A percentile compares a stretch with the other conserved stretches of the same genome.
These are phyloP conservation scores for Heliconius melpomene DNA, from an alignment of 1,140 invertebrate species.

Conservation along the genomic window DNA sequence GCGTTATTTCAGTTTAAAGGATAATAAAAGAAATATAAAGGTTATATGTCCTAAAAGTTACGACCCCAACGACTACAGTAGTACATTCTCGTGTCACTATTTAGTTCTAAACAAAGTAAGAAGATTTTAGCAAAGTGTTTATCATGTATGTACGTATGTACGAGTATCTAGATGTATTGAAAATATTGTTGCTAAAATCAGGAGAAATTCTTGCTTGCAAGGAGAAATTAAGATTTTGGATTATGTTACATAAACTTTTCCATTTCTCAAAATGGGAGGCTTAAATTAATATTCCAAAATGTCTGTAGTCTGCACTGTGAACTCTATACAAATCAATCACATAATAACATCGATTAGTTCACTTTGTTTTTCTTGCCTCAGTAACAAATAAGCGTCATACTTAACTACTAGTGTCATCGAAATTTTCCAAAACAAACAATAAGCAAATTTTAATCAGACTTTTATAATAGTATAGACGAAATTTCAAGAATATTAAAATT, in stretches of 20 bases:
- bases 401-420: neutral
- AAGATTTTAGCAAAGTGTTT: too few relatives aligned
- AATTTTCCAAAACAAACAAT: neutral
- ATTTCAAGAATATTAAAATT: neutral
- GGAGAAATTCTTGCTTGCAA: too few relatives aligned
- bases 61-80: neutral
- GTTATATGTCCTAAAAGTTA: neutral
- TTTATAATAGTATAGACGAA: neutral
- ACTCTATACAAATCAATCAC: slow-evolving; percentile 21
- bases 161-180: too few relatives aligned
- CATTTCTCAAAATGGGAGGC: too few relatives aligned
- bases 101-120: too few relatives aligned
- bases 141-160: too few relatives aligned
- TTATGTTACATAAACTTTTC: too few relatives aligned
- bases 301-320: neutral
- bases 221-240: too few relatives aligned
- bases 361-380: slow-evolving; percentile 29
- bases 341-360: slow-evolving; percentile 34
- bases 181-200: too few relatives aligned
- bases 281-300: too few relatives aligned
- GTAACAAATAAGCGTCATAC: slow-evolving; percentile 27
- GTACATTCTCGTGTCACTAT: neutral
- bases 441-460: neutral
- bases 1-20: neutral
- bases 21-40: neutral